Evolutionary conservation across 1,140 invertebrate genomes (phyloP).

Genomic region (Pseudomyrmex concolor): DNA sequence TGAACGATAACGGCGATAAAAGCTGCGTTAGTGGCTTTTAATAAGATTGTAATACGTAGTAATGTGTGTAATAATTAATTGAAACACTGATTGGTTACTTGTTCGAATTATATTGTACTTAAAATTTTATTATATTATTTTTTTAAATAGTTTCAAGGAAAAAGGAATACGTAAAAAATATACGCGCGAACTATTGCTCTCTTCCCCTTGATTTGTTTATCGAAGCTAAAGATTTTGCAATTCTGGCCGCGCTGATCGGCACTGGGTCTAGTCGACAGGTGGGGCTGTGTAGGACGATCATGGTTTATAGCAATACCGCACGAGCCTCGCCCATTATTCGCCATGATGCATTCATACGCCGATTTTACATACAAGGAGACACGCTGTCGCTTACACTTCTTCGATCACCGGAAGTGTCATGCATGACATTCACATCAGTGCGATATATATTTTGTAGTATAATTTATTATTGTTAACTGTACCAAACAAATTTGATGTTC

Average conservation of each 20-base stretch:
- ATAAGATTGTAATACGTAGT: background rate
- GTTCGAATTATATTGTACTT: background rate
- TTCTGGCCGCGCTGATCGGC: conserved; percentile 67
- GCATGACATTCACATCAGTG: conserved; percentile 17
- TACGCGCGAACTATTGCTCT: background rate
- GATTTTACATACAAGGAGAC: conserved; percentile 71
- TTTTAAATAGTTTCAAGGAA: background rate
- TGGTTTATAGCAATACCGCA: conserved; percentile 80
- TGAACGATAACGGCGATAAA: conserved; percentile 13
- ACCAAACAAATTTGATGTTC: too few species aligned
- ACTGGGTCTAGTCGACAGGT: conserved; percentile 78
- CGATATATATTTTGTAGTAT: background rate
- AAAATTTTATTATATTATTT: background rate
- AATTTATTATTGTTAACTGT: background rate
- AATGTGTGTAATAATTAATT: conserved; percentile 2
- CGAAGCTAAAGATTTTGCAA: conserved; percentile 75
- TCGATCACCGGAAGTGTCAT: conserved; percentile 48
- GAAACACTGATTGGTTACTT: background rate
- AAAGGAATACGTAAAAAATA: background rate
- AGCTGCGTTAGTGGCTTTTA: background rate
- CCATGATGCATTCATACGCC: conserved; percentile 75
- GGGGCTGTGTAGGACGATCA: conserved; percentile 82
- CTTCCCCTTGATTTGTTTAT: conserved; percentile 25
- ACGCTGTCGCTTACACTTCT: conserved; percentile 35
- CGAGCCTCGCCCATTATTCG: conserved; percentile 80